These are phyloP conservation scores for Brachynemurus nebulosus DNA, from an alignment of 2,888 invertebrate genomes.

Conservation along the genomic window DNA sequence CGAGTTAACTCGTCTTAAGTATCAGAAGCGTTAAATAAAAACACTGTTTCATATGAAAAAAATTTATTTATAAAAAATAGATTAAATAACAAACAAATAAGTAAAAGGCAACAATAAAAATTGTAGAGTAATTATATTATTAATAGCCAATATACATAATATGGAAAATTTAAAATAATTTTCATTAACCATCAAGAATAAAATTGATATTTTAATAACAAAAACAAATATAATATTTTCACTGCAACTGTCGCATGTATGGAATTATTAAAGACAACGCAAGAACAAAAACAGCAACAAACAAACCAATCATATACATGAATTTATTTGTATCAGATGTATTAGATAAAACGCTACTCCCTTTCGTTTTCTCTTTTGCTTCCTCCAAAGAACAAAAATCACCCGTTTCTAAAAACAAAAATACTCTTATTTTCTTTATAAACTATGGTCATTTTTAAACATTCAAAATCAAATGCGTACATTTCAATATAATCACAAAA, in stretches of 20 bases:
- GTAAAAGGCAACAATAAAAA: too few species aligned
- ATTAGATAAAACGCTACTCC: slow-evolving; percentile 35
- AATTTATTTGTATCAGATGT: slow-evolving; percentile 45
- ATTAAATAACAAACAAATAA: too few species aligned
- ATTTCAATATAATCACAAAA: too few species aligned
- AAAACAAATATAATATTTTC: neutral
- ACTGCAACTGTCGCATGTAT: slow-evolving; percentile 7
- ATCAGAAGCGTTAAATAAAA: too few species aligned
- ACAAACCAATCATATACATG: slow-evolving; percentile 44
- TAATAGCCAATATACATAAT: too few species aligned
- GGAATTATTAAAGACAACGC: slow-evolving; percentile 48
- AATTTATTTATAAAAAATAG: too few species aligned
- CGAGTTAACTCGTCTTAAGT: too few species aligned
- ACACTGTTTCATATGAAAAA: too few species aligned
- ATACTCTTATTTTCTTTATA: slow-evolving; percentile 4
- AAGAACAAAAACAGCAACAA: slow-evolving; percentile 46
- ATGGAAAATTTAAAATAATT: too few species aligned
- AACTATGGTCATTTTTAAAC: neutral
- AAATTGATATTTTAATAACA: too few species aligned
- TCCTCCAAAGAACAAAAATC: slow-evolving; percentile 31
- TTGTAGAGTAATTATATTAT: too few species aligned
- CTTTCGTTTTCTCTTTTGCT: slow-evolving; percentile 31
- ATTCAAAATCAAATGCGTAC: neutral
- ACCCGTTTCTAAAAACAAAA: slow-evolving; percentile 26
- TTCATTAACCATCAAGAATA: too few species aligned